A percentile compares a stretch with the other conserved stretches of the same genome.
Evolutionary conservation across 2,888 invertebrate genomes (phyloP).

Genomic region (Leptinotarsa rubiginosa): DNA sequence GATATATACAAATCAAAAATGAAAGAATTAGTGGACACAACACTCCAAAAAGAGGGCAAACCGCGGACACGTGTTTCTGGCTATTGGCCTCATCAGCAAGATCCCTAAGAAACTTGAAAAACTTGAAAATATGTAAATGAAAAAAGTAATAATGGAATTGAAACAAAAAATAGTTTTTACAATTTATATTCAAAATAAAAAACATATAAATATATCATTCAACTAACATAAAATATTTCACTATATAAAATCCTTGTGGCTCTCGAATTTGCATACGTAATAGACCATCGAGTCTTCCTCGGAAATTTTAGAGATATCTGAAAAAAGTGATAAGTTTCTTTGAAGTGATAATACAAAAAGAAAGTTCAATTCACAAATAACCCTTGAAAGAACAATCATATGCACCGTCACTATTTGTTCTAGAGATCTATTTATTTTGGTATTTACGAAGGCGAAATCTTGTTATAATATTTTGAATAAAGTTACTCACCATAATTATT

Average conservation of each 20-base stretch:
- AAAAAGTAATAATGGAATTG: not conserved
- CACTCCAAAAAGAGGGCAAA: too few species aligned
- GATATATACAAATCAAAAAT: too few species aligned
- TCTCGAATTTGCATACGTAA: constrained; percentile 38
- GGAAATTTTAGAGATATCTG: constrained; percentile 2
- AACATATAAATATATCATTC: not conserved
- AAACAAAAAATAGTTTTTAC: not conserved
- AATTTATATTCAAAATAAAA: not conserved
- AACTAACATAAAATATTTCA: not conserved
- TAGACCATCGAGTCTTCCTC: constrained; percentile 34
- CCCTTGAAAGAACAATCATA: too few species aligned
- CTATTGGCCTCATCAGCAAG: too few species aligned
- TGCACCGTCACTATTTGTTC: too few species aligned
- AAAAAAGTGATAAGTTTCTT: constrained; percentile 3
- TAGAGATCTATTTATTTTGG: too few species aligned
- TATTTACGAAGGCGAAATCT: too few species aligned
- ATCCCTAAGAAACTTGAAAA: too few species aligned
- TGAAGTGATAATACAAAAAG: too few species aligned
- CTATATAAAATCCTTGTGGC: constrained; percentile 31
- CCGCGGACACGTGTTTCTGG: too few species aligned
- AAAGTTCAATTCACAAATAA: too few species aligned
- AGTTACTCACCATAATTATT: constrained; percentile 43
- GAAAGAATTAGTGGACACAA: too few species aligned
- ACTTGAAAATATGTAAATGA: not conserved
- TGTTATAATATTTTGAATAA: not conserved